Base-by-base conservation (phyloP, 2,797 vertebrate genomes). In the Moxostoma hubbsi region DNA sequence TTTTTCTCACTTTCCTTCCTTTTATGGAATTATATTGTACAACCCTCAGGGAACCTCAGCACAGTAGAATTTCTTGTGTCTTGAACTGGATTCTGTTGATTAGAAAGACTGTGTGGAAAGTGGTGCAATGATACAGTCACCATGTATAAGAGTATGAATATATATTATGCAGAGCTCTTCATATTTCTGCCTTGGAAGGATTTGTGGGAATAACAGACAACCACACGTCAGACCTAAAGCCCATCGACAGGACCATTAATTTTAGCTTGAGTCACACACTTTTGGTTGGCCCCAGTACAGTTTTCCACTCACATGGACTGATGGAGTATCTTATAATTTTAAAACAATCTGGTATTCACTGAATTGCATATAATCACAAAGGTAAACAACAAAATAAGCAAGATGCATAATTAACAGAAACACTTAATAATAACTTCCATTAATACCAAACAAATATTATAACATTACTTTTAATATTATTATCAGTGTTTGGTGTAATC, bases 181-280 rank as follows among this genome's bases (percentile, higher is more conserved):
- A 72, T 5, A 63, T 83, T 82, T 81, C 70, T 76, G 68, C 47
- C 77, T 62, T 53, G 10, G 46, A 24, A 64, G 69, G 59, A 66
- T 76, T 71, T 62, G 70, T 84, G 66, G 47, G 57, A 73, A 73
- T 47, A 67, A 70, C 64, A 81, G 57, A 73, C 75, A 74, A 80
- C 73, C 83, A 67, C 70, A 77, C 12, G 49, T 66, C 78, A 75
- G 53, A 66, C 53, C 63, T 81, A 68, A 83, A 62, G 71, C 72
- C 49, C 66, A 67, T 80, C 73, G 58, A 71, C 75, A 81, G 36
- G 54, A 65, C 55, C 57, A 55, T 85, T 84, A 83, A 88, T 86
- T 80, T 66, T 24, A 15, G 24, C 61, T 72, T 83, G 72, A 73
- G 65, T 77, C 78, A 53, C 75, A 71, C 12, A 24, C 59, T 84